Base-by-base conservation (phyloP, 1,140 invertebrate genomes). In the Acromyrmex echinatior region DNA sequence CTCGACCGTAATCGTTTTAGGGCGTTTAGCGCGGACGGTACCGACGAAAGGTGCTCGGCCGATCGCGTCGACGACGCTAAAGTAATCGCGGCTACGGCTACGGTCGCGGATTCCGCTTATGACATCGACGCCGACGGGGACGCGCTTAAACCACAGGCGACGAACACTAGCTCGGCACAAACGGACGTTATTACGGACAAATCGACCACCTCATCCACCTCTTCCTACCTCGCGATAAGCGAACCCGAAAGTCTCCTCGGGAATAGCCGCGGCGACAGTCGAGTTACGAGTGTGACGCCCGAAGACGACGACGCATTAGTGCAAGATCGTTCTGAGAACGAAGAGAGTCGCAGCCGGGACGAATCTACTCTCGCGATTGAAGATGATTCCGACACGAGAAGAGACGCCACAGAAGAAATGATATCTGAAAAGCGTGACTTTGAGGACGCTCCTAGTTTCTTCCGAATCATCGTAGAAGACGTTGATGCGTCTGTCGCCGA, bases 1-100 rank as follows among this genome's bases (percentile, higher is more conserved):
- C 92, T 93, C 91, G 92, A 93, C 92, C 93, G 92, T 95, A 90
- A 93, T 93, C 93, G 92, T 95, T 95, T 92, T 95, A 95, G 93
- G 92, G 91, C 88, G 90, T 92, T 93, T 93, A 86, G 62, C 66
- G 70, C 62, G 53, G 77, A 90, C 90, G 86, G 65, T 65, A 87
- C 80, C 88, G 86, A 71, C 80, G 80, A 87, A 51, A 85, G 84
- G 58, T 80, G 68, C 78, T 63, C 86, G 78, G 79, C 74, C 86
- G 89, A 45, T 90, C 86, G 71, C 78, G 86, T 63, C 87, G 89
- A 85, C 78, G 89, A 74, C 70, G 80, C 74, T 88, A 82, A 66
- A 63, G 56, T 85, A 86, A 74, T 87, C 92, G 88, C 81, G 87
- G 78, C 84, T 60, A 88, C 58, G 68, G 80, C 85, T 62, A 89